Evolutionary conservation across 2,113 vertebrate species (phyloP).

Genomic region (Lates calcarifer): DNA sequence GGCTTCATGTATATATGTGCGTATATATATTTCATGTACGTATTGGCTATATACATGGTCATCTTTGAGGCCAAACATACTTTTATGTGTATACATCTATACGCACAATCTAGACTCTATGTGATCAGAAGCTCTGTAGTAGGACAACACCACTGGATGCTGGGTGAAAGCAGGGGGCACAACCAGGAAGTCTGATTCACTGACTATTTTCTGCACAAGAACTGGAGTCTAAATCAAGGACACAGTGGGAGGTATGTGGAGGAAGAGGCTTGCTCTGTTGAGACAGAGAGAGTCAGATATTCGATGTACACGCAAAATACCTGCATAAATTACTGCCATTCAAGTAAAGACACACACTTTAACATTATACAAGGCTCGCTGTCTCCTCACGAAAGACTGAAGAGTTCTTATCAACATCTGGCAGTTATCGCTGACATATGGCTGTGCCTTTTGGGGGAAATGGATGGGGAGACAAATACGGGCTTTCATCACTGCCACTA

Average conservation of each 20-base stretch:
- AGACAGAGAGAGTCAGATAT: constrained; percentile 21
- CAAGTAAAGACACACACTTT: constrained; percentile 22
- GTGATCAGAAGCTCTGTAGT: constrained; percentile 42
- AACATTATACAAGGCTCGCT: constrained; percentile 30
- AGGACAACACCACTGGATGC: constrained; percentile 23
- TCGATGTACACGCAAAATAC: constrained; percentile 45
- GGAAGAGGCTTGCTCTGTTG: constrained; percentile 31
- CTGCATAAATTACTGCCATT: constrained; percentile 61
- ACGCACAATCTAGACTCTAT: constrained; percentile 8
- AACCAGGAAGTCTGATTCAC: constrained; percentile 70
- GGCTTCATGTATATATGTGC: not conserved
- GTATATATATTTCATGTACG: not conserved
- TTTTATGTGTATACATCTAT: not conserved
- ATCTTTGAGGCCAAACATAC: not conserved
- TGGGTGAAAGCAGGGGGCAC: constrained; percentile 39
- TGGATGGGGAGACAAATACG: constrained; percentile 62
- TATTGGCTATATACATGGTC: not conserved
- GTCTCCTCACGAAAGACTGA: constrained; percentile 24
- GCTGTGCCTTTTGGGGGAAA: constrained; percentile 65
- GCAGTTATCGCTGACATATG: constrained; percentile 66
- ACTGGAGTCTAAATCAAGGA: constrained; percentile 64
- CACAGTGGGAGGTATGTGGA: constrained; percentile 56
- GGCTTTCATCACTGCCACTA: constrained; percentile 67
- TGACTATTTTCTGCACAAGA: constrained; percentile 51
- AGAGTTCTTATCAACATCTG: constrained; percentile 61